phyloP scores from a whole-genome alignment of 2,888 invertebrate genomes.

The Megastigmus dorsalis region DNA sequence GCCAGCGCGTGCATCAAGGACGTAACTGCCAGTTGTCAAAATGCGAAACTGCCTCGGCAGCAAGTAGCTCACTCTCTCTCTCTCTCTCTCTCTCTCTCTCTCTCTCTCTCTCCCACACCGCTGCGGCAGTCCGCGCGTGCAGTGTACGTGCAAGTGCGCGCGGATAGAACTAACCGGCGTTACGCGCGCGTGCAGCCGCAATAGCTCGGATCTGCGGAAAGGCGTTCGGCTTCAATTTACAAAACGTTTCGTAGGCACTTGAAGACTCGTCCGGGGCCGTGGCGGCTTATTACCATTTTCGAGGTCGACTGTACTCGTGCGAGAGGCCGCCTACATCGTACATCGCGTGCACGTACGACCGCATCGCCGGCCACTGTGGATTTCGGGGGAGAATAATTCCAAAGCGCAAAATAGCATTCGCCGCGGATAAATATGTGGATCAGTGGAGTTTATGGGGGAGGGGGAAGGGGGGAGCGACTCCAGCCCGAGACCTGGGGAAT shows the following conservation, averaged over 20 bases:
- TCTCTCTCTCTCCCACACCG: too few relatives aligned
- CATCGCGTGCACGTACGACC: not conserved
- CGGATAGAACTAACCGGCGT: too few relatives aligned
- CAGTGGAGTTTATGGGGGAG: conserved; percentile 33
- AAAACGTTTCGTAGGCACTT: conserved; percentile 47
- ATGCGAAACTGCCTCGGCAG: conserved; percentile 60
- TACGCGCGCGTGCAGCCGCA: not conserved
- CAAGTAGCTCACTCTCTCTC: too few relatives aligned
- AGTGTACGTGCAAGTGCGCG: too few relatives aligned
- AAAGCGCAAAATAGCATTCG: conserved; percentile 44
- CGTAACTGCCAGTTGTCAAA: conserved; percentile 68
- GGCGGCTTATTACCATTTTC: conserved; percentile 48
- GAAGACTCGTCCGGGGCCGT: conserved; percentile 40
- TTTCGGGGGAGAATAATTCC: conserved; percentile 29
- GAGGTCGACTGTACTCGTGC: too few relatives aligned
- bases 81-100: too few relatives aligned
- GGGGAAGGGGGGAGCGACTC: too few relatives aligned
- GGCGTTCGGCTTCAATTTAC: conserved; percentile 50
- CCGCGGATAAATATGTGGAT: conserved; percentile 48
- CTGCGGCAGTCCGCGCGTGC: too few relatives aligned
- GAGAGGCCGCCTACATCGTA: too few relatives aligned
- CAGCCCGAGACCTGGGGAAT: not conserved
- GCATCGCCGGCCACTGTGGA: not conserved
- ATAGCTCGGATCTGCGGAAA: conserved; percentile 9
- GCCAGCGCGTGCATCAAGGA: conserved; percentile 65